These are phyloP conservation scores for Poeciliopsis presidionis DNA, from an alignment of 2,797 vertebrate genomes.

Conservation along the genomic window DNA sequence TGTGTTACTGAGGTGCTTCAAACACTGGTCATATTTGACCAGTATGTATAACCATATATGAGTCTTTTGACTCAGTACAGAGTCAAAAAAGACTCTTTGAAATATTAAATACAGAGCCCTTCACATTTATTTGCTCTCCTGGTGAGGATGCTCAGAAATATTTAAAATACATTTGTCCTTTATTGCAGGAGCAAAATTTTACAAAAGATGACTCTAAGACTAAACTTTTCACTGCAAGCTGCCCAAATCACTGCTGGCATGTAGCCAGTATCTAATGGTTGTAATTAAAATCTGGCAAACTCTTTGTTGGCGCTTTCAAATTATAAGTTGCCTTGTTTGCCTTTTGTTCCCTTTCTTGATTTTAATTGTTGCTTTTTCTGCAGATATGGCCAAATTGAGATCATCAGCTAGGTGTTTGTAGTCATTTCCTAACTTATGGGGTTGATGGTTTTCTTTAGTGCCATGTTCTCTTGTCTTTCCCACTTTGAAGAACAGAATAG, in stretches of 20 bases:
- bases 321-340: not conserved
- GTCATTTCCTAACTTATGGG: not conserved
- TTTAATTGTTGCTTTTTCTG: not conserved
- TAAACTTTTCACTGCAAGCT: not conserved
- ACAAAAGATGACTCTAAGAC: not conserved
- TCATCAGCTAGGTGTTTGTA: not conserved
- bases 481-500: not conserved
- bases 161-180: not conserved
- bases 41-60: too few species aligned
- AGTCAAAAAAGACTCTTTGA: not conserved
- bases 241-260: not conserved
- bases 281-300: not conserved
- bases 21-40: slow-evolving; percentile 6
- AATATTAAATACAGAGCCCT: not conserved
- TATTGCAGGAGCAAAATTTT: not conserved
- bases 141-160: not conserved
- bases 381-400: not conserved
- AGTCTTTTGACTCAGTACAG: too few species aligned
- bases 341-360: not conserved
- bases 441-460: not conserved
- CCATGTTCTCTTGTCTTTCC: not conserved
- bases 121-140: not conserved
- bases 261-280: not conserved
- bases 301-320: not conserved
- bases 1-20: slow-evolving; percentile 45